Evolutionary conservation across 2,113 vertebrate species (phyloP), one percentile per base, ranked within the genome.

Genomic region (Probosciger aterrimus): DNA sequence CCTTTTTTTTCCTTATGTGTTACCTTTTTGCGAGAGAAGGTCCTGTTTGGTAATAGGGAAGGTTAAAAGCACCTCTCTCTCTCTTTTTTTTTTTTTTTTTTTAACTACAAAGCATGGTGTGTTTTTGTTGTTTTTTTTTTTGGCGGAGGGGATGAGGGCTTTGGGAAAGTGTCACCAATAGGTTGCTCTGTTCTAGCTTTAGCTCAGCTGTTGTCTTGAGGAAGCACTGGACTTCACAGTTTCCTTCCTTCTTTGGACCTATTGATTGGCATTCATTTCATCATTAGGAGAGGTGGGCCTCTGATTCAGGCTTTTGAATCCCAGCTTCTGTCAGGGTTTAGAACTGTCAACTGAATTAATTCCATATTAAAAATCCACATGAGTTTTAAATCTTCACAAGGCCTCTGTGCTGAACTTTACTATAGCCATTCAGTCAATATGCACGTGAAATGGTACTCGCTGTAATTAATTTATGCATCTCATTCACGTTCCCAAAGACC

Each of bases 401-500:
- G 10, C 31, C 31, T 74, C 24, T 50, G 23, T 75, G 52, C 35
- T 93, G 17, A 90, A 44, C 11, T 43, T 88, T 24, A 13, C 17
- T 60, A 1, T 11, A 27, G 43, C 9, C 14, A 5, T 75, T 52
- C 31, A 49, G 47, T 49, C 39, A 68, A 57, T 8, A 8, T 46
- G 6, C 18, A 6, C 18, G 3, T 33, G 41, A 78, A 57, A 9
- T 1, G 3, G 25, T 65, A 18, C 20, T 89, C 2, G 0, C 8
- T 41, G 2, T 78, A 14, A 44, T 80, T 73, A 50, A 67, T 62
- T 84, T 71, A 14, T 33, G 23, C 28, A 55, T 17, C 22, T 67
- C 33, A 82, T 77, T 67, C 27, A 31, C 9, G 10, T 82, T 67
- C 20, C 23, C 44, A 18, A 63, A 80, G 18, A 82, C 20, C 16